phyloP scores from a whole-genome alignment of 1,140 invertebrate genomes.

The Onthophagus taurus region DNA sequence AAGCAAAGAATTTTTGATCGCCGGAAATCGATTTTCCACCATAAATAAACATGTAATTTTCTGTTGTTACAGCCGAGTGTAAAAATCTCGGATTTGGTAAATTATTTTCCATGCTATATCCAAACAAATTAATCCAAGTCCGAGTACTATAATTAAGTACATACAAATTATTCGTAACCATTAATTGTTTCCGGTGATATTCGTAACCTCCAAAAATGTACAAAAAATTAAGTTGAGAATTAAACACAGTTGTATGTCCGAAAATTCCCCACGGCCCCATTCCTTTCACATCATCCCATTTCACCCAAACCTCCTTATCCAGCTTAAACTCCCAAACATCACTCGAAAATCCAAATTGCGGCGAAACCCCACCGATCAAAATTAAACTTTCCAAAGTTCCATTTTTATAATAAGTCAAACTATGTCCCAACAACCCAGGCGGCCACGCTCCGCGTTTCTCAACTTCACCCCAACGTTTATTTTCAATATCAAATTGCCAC shows the following conservation, averaged over 20 bases:
- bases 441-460: constrained; percentile 45
- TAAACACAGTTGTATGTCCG: constrained; percentile 85
- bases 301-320: constrained; percentile 49
- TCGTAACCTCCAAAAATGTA: constrained; percentile 87
- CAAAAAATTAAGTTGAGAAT: constrained; percentile 66
- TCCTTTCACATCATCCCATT: constrained; percentile 53
- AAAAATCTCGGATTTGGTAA: constrained; percentile 68
- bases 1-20: constrained; percentile 71
- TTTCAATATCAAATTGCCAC: constrained; percentile 87
- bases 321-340: constrained; percentile 77
- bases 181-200: constrained; percentile 37
- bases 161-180: constrained; percentile 65
- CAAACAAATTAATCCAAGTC: constrained; percentile 61
- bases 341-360: constrained; percentile 64
- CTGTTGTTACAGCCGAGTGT: constrained; percentile 79
- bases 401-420: constrained; percentile 68
- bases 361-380: constrained; percentile 82
- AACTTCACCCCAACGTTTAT: constrained; percentile 74
- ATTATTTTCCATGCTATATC: constrained; percentile 20
- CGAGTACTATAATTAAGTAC: constrained; percentile 65
- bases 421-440: constrained; percentile 76
- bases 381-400: constrained; percentile 67
- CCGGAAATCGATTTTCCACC: constrained; percentile 68
- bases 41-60: constrained; percentile 83
- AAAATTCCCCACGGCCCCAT: constrained; percentile 73